These are phyloP conservation scores for Himalopsyche phryganea DNA, from an alignment of 1,140 invertebrate species.

Conservation along the genomic window DNA sequence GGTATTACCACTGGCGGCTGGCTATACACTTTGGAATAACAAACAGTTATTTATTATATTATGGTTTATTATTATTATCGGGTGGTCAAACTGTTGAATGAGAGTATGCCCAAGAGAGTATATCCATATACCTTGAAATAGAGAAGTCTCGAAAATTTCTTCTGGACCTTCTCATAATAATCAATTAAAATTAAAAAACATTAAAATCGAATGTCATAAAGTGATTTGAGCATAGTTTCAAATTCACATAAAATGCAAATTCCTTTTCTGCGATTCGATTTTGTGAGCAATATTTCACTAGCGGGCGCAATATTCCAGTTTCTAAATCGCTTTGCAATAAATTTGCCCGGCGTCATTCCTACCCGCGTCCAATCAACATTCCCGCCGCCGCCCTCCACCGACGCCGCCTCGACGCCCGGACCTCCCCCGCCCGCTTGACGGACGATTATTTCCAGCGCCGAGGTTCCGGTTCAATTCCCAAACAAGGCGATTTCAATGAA, in stretches of 20 bases:
- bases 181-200: background rate
- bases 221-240: background rate
- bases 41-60: too few relatives aligned
- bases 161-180: too few relatives aligned
- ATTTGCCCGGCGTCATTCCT: conserved; percentile 26
- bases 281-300: too few relatives aligned
- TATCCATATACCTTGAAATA: too few relatives aligned
- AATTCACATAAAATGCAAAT: background rate
- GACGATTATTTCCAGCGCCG: conserved; percentile 31
- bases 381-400: conserved; percentile 3
- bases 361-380: conserved; percentile 33
- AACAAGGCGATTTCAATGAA: conserved; percentile 36
- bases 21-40: too few relatives aligned
- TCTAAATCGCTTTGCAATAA: conserved; percentile 30
- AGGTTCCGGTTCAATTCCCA: conserved; percentile 35
- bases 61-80: too few relatives aligned
- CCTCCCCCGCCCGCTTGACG: conserved; percentile 22
- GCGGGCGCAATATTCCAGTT: conserved; percentile 11
- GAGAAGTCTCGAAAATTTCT: too few relatives aligned
- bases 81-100: too few relatives aligned
- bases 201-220: background rate
- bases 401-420: conserved; percentile 7
- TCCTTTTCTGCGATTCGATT: too few relatives aligned
- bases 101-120: too few relatives aligned
- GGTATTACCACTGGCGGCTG: too few relatives aligned